Evolutionary conservation across 2,888 invertebrate genomes (phyloP).

Genomic region (Nephrotoma appendiculata): DNA sequence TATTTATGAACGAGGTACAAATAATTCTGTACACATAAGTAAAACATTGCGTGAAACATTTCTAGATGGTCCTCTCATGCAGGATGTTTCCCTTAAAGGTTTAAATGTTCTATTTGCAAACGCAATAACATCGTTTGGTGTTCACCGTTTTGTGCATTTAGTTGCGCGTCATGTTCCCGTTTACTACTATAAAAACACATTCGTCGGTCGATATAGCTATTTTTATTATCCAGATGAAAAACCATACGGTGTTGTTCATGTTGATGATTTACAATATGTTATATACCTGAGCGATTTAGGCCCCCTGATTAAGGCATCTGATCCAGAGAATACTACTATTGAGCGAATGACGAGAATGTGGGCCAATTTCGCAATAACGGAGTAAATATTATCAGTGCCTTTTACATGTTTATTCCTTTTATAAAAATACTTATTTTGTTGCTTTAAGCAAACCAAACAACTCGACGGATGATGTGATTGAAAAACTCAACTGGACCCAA

Average conservation of each 20-base stretch:
- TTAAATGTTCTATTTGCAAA: constrained; percentile 31
- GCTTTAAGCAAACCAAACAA: background rate
- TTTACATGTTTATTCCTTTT: background rate
- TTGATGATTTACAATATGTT: constrained; percentile 21
- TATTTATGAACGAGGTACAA: constrained; percentile 35
- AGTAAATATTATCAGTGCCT: constrained; percentile 15
- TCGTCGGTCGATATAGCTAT: constrained; percentile 39
- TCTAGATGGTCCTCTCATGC: background rate
- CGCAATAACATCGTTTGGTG: constrained; percentile 38
- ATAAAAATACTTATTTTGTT: background rate
- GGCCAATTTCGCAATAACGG: constrained; percentile 28
- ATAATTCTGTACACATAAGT: constrained; percentile 33
- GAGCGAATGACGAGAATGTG: constrained; percentile 33
- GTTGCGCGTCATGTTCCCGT: constrained; percentile 37
- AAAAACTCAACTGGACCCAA: background rate
- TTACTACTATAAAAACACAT: constrained; percentile 44
- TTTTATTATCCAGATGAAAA: constrained; percentile 28
- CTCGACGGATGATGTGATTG: background rate
- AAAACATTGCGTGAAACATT: constrained; percentile 30
- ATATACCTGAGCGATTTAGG: constrained; percentile 17
- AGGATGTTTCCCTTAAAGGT: background rate
- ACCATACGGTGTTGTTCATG: background rate
- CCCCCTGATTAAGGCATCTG: constrained; percentile 26
- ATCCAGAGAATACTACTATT: constrained; percentile 31
- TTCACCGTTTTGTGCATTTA: constrained; percentile 40